Evolutionary conservation across 1,140 invertebrate genomes (phyloP).

Genomic region (Leptinotarsa undecemlineata): DNA sequence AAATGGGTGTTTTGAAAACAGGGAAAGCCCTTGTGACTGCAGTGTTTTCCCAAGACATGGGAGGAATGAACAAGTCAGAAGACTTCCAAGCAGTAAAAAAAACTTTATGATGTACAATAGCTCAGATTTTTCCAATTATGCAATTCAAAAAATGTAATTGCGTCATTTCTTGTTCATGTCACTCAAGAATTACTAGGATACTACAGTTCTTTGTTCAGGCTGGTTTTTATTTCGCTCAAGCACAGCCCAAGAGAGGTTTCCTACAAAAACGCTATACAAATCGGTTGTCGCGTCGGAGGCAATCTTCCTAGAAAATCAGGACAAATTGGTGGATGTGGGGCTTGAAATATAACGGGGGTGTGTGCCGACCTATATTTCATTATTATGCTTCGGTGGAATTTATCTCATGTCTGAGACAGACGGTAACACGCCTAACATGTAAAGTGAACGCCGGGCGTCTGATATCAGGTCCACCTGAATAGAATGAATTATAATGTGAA

Average conservation of each 20-base stretch:
- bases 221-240: too few species aligned
- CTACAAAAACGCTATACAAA: slow-evolving; percentile 10
- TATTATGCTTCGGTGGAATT: slow-evolving; percentile 14
- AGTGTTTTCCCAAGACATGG: too few species aligned
- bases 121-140: too few species aligned
- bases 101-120: too few species aligned
- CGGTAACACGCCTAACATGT: slow-evolving; percentile 18
- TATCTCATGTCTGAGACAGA: slow-evolving; percentile 24
- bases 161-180: too few species aligned
- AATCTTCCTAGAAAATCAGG: slow-evolving; percentile 22
- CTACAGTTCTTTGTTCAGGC: too few species aligned
- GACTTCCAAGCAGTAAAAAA: too few species aligned
- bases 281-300: slow-evolving; percentile 11
- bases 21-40: too few species aligned
- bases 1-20: too few species aligned
- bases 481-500: slow-evolving; percentile 14
- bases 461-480: slow-evolving; percentile 19
- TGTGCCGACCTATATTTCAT: slow-evolving; percentile 18
- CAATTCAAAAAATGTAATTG: too few species aligned
- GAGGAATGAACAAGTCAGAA: too few species aligned
- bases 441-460: slow-evolving; percentile 14
- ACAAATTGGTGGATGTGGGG: slow-evolving; percentile 16
- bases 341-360: slow-evolving; percentile 14
- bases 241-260: not conserved
- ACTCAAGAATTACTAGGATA: too few species aligned